Evolutionary conservation across 2,113 vertebrate species (phyloP).

Genomic region (Halcyon senegalensis): DNA sequence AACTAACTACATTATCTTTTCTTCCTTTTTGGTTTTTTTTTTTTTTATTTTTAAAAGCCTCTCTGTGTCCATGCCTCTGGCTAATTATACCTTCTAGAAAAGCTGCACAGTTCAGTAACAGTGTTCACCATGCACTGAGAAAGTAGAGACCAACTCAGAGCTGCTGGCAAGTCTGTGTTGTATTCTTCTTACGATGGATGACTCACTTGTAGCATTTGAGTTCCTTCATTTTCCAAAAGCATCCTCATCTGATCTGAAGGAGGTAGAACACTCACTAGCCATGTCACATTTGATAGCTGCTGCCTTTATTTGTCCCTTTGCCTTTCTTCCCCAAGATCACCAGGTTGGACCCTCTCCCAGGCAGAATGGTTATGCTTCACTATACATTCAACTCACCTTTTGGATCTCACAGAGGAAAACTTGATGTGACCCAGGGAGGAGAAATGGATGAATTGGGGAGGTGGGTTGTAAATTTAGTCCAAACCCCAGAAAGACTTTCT

Average conservation of each 20-base stretch:
- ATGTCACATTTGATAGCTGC: not conserved
- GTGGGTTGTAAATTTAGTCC: not conserved
- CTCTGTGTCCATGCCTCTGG: not conserved
- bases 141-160: not conserved
- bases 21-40: not conserved
- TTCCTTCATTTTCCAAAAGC: not conserved
- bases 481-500: not conserved
- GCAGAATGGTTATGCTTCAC: not conserved
- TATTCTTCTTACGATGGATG: not conserved
- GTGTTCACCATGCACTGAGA: not conserved
- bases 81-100: conserved; percentile 1
- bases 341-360: not conserved
- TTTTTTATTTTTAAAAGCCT: not conserved
- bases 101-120: not conserved
- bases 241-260: not conserved
- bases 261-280: not conserved
- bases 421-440: not conserved
- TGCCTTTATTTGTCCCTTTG: not conserved
- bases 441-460: not conserved
- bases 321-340: not conserved
- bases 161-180: not conserved
- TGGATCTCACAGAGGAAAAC: not conserved
- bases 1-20: conserved; percentile 8
- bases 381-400: not conserved
- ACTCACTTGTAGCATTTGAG: not conserved